These are phyloP conservation scores for Ceraclea dissimilis DNA, from an alignment of 2,888 invertebrate species.

Conservation along the genomic window DNA sequence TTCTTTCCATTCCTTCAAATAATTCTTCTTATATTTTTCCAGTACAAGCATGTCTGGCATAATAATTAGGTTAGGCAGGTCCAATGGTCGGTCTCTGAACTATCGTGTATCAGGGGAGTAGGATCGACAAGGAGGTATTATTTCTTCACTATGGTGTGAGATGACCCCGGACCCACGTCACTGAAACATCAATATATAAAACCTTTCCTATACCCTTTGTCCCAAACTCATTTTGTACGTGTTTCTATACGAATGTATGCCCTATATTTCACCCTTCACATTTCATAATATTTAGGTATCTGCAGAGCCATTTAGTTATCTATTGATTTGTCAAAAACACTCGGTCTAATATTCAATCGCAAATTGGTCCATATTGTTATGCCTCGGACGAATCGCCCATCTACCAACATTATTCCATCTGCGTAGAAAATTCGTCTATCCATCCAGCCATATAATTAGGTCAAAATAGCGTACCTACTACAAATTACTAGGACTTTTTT, in stretches of 20 bases:
- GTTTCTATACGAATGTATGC: neutral
- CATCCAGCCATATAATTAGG: no score
- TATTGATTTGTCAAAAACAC: neutral
- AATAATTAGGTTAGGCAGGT: neutral
- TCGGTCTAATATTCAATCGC: neutral
- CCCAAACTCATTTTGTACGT: neutral
- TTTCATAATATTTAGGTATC: neutral
- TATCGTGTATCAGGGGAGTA: neutral
- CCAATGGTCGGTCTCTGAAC: neutral
- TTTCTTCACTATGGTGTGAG: neutral
- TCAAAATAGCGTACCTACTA: no score
- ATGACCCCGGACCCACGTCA: slow-evolving; percentile 1
- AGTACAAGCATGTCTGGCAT: neutral
- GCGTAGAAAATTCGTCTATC: no score
- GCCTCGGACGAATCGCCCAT: no score
- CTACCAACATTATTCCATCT: no score
- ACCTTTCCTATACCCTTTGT: neutral
- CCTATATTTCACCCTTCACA: neutral
- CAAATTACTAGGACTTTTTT: no score
- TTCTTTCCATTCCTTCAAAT: neutral
- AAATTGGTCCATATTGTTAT: neutral
- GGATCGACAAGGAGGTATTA: neutral
- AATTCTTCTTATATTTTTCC: neutral
- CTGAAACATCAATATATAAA: slow-evolving; percentile 2
- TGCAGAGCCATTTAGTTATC: neutral